Conservation (phyloP, 2,888 invertebrate species). For the Gortyna flavago region DNA sequence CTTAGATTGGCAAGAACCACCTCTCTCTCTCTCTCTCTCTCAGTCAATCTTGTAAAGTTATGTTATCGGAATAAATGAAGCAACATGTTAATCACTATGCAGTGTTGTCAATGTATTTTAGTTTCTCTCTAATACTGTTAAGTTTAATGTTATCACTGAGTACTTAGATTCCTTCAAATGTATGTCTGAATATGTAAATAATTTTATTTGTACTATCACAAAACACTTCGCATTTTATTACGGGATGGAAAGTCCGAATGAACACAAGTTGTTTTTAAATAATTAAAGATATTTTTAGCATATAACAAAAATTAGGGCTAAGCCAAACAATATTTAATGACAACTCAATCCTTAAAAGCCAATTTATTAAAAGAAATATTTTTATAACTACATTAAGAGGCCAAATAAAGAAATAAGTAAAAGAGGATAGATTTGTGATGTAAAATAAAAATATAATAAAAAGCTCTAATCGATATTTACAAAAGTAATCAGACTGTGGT, state of each 20-base stretch:
- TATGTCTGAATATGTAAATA: conserved; percentile 72
- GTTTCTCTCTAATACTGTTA: conserved; percentile 82
- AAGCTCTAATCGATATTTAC: conserved; percentile 82
- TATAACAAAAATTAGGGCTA: conserved; percentile 79
- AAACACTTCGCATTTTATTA: conserved; percentile 70
- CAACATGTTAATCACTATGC: conserved; percentile 53
- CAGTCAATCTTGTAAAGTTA: conserved; percentile 57
- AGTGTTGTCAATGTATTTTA: conserved; percentile 59
- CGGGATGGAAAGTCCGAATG: conserved; percentile 47
- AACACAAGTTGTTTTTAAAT: conserved; percentile 55
- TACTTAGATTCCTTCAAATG: conserved; percentile 69
- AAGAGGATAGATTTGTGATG: conserved; percentile 73
- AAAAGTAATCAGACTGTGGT: conserved; percentile 80
- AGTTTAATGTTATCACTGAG: conserved; percentile 72
- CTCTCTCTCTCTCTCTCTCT: conserved; percentile 50
- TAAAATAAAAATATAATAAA: conserved; percentile 79
- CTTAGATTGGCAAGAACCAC: conserved; percentile 70
- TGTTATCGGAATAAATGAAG: conserved; percentile 67
- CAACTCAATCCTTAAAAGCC: conserved; percentile 76
- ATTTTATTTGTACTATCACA: conserved; percentile 88
- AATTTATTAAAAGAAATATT: conserved; percentile 75
- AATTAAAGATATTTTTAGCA: conserved; percentile 66
- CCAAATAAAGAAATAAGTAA: conserved; percentile 76
- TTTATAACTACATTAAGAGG: conserved; percentile 78
- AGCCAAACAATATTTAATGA: conserved; percentile 75